Percentiles rank a stretch among this genome's conserved stretches.
phyloP scores from a whole-genome alignment of 2,797 vertebrate genomes.

The Pteropus rufus region DNA sequence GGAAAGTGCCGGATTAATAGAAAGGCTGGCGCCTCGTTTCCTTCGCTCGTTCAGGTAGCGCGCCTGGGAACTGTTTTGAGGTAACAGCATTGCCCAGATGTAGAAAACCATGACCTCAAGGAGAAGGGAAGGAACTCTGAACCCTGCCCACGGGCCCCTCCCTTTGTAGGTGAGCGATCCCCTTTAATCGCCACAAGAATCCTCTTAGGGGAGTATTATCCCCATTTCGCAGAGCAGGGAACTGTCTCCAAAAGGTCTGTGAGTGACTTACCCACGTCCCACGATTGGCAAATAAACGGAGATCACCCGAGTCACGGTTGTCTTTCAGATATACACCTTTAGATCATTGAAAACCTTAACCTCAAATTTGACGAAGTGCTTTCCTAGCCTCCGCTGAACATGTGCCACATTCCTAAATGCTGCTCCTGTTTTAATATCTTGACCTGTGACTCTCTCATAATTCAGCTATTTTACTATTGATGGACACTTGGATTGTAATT shows the following conservation, averaged over 20 bases:
- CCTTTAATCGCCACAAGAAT: background rate
- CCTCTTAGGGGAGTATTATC: background rate
- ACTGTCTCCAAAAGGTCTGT: background rate
- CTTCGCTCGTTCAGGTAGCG: background rate
- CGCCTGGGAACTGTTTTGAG: background rate
- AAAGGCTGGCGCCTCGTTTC: background rate
- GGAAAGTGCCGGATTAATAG: rapidly evolving
- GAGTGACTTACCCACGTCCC: background rate
- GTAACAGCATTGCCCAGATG: background rate
- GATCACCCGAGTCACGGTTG: background rate
- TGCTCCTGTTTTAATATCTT: background rate
- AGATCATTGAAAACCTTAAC: background rate
- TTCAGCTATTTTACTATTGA: background rate
- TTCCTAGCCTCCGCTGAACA: background rate
- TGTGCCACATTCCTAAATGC: background rate
- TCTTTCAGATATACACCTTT: background rate
- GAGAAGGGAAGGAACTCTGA: background rate
- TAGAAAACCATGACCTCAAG: background rate
- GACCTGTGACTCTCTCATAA: background rate
- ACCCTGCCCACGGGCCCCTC: background rate
- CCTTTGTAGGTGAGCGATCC: background rate
- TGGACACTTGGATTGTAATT: background rate
- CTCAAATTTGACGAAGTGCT: background rate
- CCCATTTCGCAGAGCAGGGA: background rate
- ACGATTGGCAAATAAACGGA: background rate